These are phyloP conservation scores for Heliconius aoede DNA, from an alignment of 2,888 invertebrate genomes.

Conservation along the genomic window DNA sequence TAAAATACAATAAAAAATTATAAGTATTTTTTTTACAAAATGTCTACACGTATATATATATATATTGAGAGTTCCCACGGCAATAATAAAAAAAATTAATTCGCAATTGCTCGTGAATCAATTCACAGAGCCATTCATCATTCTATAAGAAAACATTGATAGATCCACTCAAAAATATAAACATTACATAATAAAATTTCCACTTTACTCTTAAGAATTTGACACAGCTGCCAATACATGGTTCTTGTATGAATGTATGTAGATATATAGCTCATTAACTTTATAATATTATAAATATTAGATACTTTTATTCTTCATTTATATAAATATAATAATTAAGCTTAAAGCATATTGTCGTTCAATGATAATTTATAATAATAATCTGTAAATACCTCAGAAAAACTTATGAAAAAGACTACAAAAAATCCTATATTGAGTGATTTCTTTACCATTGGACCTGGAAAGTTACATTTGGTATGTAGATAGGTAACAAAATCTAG, in stretches of 20 bases:
- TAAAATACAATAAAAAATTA: neutral
- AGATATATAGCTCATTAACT: neutral
- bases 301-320: neutral
- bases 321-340: too few relatives aligned
- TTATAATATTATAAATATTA: neutral
- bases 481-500: too few relatives aligned
- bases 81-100: neutral
- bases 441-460: too few relatives aligned
- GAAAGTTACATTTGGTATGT: too few relatives aligned
- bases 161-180: conserved; percentile 5
- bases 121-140: neutral
- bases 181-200: conserved; percentile 17
- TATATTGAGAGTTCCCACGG: neutral
- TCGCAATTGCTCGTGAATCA: conserved; percentile 5
- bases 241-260: neutral
- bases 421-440: too few relatives aligned
- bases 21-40: neutral
- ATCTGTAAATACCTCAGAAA: too few relatives aligned
- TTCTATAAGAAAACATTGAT: neutral
- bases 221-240: conserved; percentile 18
- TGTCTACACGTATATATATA: neutral
- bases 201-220: conserved; percentile 15
- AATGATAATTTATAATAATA: too few relatives aligned
- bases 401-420: too few relatives aligned
- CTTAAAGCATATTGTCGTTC: too few relatives aligned